phyloP scores from a whole-genome alignment of 1,140 invertebrate genomes.

The Orchesella cincta region DNA sequence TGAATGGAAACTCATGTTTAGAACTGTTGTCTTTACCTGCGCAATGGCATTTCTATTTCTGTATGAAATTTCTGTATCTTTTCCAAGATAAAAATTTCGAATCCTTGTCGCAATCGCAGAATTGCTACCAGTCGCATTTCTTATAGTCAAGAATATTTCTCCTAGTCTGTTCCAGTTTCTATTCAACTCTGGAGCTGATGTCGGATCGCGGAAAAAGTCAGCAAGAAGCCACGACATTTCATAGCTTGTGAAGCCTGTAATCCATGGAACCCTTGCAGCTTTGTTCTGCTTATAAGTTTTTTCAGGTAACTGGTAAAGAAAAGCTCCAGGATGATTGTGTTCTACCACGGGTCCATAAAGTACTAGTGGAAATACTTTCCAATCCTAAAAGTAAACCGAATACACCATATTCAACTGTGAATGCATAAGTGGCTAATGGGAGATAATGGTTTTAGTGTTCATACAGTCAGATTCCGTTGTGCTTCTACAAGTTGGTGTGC shows the following conservation, averaged over 20 bases:
- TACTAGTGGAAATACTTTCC: neutral
- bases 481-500: neutral
- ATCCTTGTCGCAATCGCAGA: neutral
- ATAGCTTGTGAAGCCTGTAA: slow-evolving; percentile 33
- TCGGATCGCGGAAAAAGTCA: neutral
- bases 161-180: neutral
- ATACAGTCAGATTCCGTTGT: neutral
- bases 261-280: slow-evolving; percentile 43
- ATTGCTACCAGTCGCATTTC: neutral
- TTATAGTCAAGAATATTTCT: neutral
- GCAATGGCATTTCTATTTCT: neutral
- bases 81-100: neutral
- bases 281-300: slow-evolving; percentile 35
- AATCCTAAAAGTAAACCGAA: too few relatives aligned
- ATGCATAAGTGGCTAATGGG: too few relatives aligned
- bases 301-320: slow-evolving; percentile 41
- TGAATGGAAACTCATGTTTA: neutral
- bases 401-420: too few relatives aligned
- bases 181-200: neutral
- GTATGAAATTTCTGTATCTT: neutral
- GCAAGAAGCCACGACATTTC: neutral
- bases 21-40: neutral
- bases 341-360: slow-evolving; percentile 47
- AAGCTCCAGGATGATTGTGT: slow-evolving; percentile 33
- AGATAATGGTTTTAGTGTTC: too few relatives aligned